These are phyloP conservation scores for Euplexia lucipara DNA, from an alignment of 2,888 invertebrate species.

Conservation along the genomic window DNA sequence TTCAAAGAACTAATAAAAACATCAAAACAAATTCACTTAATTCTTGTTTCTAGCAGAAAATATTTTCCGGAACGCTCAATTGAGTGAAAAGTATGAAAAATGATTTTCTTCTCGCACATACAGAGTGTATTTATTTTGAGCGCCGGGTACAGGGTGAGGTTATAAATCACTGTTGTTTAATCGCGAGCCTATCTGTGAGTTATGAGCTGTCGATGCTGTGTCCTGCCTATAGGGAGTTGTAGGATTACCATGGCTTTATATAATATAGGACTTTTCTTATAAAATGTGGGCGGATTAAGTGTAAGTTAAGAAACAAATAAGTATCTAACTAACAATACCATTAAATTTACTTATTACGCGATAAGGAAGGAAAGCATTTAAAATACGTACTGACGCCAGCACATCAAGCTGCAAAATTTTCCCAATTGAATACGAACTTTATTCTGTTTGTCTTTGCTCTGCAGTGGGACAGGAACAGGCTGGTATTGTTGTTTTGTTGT, in stretches of 20 bases:
- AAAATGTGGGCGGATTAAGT: too few relatives aligned
- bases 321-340: too few relatives aligned
- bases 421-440: too few relatives aligned
- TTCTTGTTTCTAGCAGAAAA: conserved; percentile 1
- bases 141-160: conserved; percentile 15
- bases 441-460: too few relatives aligned
- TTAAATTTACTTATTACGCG: too few relatives aligned
- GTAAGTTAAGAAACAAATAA: too few relatives aligned
- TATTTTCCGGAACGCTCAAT: background rate
- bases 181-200: conserved; percentile 65
- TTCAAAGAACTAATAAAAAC: background rate
- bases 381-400: too few relatives aligned
- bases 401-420: too few relatives aligned
- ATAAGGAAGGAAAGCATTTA: too few relatives aligned
- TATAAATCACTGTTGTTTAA: conserved; percentile 68
- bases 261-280: background rate
- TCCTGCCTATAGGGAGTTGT: conserved; percentile 23
- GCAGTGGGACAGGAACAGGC: too few relatives aligned
- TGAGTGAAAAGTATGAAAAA: conserved; percentile 43
- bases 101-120: conserved; percentile 21
- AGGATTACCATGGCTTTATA: conserved; percentile 5
- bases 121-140: conserved; percentile 33
- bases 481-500: too few relatives aligned
- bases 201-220: conserved; percentile 66
- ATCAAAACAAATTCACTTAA: background rate